Conservation (phyloP, 2,888 invertebrate species). For the Cerastoderma edule region DNA sequence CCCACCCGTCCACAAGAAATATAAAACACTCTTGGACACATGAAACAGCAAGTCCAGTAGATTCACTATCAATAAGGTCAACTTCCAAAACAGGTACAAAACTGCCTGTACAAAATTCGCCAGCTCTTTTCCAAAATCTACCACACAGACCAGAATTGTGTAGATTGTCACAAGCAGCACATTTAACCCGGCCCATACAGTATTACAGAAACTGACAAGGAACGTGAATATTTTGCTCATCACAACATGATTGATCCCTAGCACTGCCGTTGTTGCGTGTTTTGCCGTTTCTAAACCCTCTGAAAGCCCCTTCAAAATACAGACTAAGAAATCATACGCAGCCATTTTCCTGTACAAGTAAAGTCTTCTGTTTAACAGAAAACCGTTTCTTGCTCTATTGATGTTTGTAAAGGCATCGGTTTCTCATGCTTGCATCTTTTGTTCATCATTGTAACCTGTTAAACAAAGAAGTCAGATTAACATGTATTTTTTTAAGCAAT, state of each 20-base stretch:
- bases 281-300: slow-evolving; percentile 23
- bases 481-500: too few relatives aligned
- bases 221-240: slow-evolving; percentile 40
- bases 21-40: slow-evolving; percentile 52
- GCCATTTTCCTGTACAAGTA: slow-evolving; percentile 13
- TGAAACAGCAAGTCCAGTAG: slow-evolving; percentile 55
- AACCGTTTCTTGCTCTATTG: too few relatives aligned
- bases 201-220: slow-evolving; percentile 28
- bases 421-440: too few relatives aligned
- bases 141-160: slow-evolving; percentile 44
- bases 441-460: too few relatives aligned
- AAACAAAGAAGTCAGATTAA: too few relatives aligned
- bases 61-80: slow-evolving; percentile 55
- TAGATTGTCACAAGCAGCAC: slow-evolving; percentile 30
- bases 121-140: slow-evolving; percentile 60
- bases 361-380: too few relatives aligned
- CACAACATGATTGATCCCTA: slow-evolving; percentile 51
- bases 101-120: slow-evolving; percentile 57
- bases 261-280: slow-evolving; percentile 12
- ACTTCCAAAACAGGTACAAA: slow-evolving; percentile 61
- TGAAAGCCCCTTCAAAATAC: slow-evolving; percentile 16
- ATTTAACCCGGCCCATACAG: slow-evolving; percentile 34
- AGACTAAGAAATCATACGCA: not conserved
- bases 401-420: too few relatives aligned
- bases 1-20: slow-evolving; percentile 60